Evolutionary conservation across 2,113 vertebrate species (phyloP), one percentile per base, ranked within the genome.

Genomic region (Oceanodroma tethys): DNA sequence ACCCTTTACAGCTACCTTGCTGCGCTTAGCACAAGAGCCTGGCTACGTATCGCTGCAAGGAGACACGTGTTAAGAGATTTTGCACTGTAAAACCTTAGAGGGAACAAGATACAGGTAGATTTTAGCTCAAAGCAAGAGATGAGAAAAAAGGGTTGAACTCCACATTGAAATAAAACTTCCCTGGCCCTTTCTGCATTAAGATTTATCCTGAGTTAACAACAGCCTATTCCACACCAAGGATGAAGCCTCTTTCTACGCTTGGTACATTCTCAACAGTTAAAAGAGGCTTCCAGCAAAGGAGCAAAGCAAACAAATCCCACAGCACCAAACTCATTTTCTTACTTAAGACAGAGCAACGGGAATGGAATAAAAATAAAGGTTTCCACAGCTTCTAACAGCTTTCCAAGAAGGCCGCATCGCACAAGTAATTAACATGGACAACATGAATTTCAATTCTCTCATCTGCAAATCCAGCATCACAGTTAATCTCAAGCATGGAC

Each of bases 401-500:
- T 55, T 74, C 72, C 68, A 53, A 87, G 81, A 19, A 12, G 40
- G 60, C 14, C 43, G 70, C 48, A n/a, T 36, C 22, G 6, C 63
- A 25, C 58, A 34, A 32, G 36, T 62, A 53, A 86, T 97, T 97
- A 90, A 86, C 4, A 88, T 26, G 94, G 92, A 59, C 75, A 92
- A 50, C 50, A 16, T 22, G 92, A 81, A 95, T 93, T 86, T 90
- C 63, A 83, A 53, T 83, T 90, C 90, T 90, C 93, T 95, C 95
- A 82, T 86, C 92, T 93, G 93, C 95, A 93, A 95, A 93, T 96
- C 84, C 90, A 85, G 84, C 93, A 91, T 45, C 81, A 29, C 52
- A 14, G 73, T 62, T 91, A 86, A 94, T 91, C 81, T 91, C 13
- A 0, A 76, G 70, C 93, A n/a, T 5, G 40, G 87, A 65, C 90